Base-by-base conservation (phyloP, 2,797 vertebrate species). In the Cynodonichthys magdalenae region DNA sequence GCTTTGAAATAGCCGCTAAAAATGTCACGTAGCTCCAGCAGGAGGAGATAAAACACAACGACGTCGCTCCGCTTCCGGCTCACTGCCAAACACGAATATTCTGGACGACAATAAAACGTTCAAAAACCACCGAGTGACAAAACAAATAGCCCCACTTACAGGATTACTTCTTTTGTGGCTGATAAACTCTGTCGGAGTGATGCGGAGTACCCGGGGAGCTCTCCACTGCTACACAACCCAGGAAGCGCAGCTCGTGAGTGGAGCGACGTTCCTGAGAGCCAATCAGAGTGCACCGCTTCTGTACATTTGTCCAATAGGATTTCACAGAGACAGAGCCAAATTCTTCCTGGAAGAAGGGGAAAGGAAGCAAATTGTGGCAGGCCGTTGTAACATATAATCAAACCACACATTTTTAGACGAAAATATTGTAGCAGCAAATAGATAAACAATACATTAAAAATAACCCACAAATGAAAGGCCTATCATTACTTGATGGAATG, bases 81-180 rank as follows among this genome's bases (percentile, higher is more conserved):
- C 31, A 9, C 27, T 0, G 4, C 57, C 69, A 51, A 29, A 11
- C 47, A 6, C 0, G 5, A 3, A 42, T 0, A 0, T 24, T 51
- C 5, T 36, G 1, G n/a, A 0, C 1, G 1, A 17, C 6, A 34
- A 17, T 1, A 18, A 64, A 52, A 18, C 4, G 41, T 27, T 4
- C 0, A 5, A 24, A 19, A 59, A 27, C 36, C 20, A 36, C 0
- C 5, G 6, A 3, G 31, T n/a, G 49, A 60, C 4, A 55, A 19
- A 58, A 68, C 12, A 67, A 2, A 50, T 2, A 0, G 58, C 15
- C 69, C 11, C 81, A 93, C 92, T 93, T 89, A 93, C 92, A 84
- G 71, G 62, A 71, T 63, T 75, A 59, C 54, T 76, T 24, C 63
- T 18, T 61, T 63, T 49, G 44, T 15, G 46, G 79, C 45, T 12